Conservation (phyloP, 2,797 vertebrate genomes). For the Rhinogobio ventralis region DNA sequence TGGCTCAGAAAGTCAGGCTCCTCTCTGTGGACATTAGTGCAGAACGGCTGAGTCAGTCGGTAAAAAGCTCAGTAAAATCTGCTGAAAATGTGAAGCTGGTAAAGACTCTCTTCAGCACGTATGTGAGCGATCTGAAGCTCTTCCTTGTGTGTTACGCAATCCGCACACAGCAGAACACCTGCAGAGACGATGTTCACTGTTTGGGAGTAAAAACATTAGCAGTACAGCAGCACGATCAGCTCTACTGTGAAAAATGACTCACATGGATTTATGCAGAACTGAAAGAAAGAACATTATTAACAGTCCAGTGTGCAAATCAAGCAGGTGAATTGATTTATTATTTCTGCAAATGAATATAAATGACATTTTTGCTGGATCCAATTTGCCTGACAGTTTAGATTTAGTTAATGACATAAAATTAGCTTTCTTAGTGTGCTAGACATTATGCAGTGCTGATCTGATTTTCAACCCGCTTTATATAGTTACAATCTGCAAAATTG, state of each 20-base stretch:
- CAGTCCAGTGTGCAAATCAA: constrained; percentile 15
- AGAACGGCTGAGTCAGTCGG: constrained; percentile 6
- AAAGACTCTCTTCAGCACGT: neutral
- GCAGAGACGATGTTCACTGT: neutral
- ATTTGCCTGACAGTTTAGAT: constrained; percentile 26
- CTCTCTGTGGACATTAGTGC: neutral
- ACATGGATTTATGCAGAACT: neutral
- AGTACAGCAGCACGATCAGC: neutral
- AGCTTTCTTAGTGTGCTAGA: neutral
- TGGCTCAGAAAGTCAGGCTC: neutral
- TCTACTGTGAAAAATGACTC: constrained; percentile 21
- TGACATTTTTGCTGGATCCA: neutral
- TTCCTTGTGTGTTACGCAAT: neutral
- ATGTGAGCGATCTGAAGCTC: neutral
- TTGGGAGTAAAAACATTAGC: neutral
- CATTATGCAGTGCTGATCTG: neutral
- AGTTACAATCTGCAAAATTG: neutral
- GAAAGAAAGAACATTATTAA: constrained; percentile 14
- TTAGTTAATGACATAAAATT: neutral
- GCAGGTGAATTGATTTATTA: constrained; percentile 24
- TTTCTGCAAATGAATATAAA: constrained; percentile 20
- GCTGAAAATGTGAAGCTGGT: neutral
- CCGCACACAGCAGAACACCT: neutral
- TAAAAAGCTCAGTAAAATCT: neutral
- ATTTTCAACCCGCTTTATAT: neutral